Evolutionary conservation across 2,797 vertebrate genomes (phyloP).

Genomic region (Enoplosus armatus): DNA sequence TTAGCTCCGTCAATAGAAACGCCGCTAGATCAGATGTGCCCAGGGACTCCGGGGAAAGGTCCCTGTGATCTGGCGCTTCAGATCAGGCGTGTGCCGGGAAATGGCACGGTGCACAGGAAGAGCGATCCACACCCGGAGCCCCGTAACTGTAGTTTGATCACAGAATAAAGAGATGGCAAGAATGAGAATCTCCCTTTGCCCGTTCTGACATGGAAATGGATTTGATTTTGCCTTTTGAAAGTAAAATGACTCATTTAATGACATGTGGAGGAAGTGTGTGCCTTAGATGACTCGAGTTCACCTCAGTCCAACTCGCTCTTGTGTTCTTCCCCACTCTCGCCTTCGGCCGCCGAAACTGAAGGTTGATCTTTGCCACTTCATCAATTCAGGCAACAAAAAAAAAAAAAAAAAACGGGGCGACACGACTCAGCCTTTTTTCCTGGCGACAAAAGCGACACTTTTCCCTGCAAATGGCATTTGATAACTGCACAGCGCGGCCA

Average conservation of each 20-base stretch:
- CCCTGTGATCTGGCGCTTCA: constrained; percentile 53
- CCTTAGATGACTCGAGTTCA: constrained; percentile 26
- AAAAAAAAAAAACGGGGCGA: constrained; percentile 44
- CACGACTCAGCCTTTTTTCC: constrained; percentile 54
- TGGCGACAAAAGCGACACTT: constrained; percentile 54
- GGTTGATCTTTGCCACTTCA: constrained; percentile 60
- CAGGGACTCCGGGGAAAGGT: constrained; percentile 58
- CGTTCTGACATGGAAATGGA: constrained; percentile 17
- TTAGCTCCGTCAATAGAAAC: constrained; percentile 64
- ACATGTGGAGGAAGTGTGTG: constrained; percentile 21
- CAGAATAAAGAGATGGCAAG: constrained; percentile 14
- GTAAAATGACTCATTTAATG: constrained; percentile 33
- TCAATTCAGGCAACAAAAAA: no score
- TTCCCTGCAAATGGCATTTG: constrained; percentile 55
- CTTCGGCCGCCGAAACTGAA: constrained; percentile 50
- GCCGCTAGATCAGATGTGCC: constrained; percentile 67
- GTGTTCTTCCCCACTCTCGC: constrained; percentile 41
- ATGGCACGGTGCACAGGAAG: constrained; percentile 28
- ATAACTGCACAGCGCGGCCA: constrained; percentile 48
- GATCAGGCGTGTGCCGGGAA: constrained; percentile 42
- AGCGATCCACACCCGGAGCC: constrained; percentile 3
- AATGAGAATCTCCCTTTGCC: not conserved
- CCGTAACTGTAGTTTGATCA: constrained; percentile 36
- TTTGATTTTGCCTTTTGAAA: constrained; percentile 35
- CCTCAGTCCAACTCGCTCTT: constrained; percentile 45